A percentile compares a stretch with the other conserved stretches of the same genome.
These are phyloP conservation scores for Tachyglossus aculeatus DNA, from an alignment of 2,797 vertebrate genomes.

Conservation along the genomic window DNA sequence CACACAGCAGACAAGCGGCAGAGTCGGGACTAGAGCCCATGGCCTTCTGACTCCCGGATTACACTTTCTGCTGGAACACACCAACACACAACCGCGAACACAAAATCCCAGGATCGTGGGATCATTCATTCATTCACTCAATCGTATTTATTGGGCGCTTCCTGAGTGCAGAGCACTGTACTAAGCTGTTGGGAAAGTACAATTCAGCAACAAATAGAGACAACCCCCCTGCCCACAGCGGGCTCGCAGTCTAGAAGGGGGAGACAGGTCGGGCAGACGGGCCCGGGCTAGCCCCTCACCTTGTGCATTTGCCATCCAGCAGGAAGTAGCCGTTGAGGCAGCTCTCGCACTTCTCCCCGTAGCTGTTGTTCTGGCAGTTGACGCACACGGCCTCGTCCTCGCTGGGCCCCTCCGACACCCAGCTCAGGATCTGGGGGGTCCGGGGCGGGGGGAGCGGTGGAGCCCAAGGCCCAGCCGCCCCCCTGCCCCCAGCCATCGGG, in stretches of 20 bases:
- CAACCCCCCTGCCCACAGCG: no score
- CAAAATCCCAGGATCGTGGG: no score
- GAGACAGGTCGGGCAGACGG: no score
- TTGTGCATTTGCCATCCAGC: slow-evolving; percentile 88
- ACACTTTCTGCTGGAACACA: neutral
- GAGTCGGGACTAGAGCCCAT: no score
- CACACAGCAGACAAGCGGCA: no score
- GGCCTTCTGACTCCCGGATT: no score
- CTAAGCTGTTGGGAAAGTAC: no score
- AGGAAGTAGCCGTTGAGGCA: slow-evolving; percentile 90
- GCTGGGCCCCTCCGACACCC: slow-evolving; percentile 85
- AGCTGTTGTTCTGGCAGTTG: slow-evolving; percentile 91
- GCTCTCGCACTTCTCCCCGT: slow-evolving; percentile 89
- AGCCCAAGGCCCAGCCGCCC: neutral
- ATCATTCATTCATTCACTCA: no score
- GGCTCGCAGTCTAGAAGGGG: no score
- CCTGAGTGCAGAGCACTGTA: no score
- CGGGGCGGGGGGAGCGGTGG: neutral
- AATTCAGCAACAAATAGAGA: no score
- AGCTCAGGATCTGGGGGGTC: slow-evolving; percentile 77
- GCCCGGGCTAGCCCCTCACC: slow-evolving; percentile 71
- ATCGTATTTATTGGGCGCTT: no score
- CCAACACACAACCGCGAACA: neutral
- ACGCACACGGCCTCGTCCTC: slow-evolving; percentile 89
- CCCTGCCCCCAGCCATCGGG: neutral